Evolutionary conservation across 2,797 vertebrate genomes (phyloP).

Genomic region (Babyrousa celebensis): DNA sequence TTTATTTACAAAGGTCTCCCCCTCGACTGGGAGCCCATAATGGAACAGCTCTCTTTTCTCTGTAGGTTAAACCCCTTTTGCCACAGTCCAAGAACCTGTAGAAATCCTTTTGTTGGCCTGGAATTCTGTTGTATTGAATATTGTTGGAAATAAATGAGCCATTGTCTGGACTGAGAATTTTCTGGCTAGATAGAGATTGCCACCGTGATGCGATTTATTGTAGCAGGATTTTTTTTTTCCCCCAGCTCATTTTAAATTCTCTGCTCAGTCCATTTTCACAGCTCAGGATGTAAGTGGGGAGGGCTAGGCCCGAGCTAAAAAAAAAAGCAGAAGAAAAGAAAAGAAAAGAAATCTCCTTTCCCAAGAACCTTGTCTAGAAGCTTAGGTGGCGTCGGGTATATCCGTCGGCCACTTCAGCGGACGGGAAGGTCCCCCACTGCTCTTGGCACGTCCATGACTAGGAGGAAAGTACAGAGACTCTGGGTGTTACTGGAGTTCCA

Average conservation of each 20-base stretch:
- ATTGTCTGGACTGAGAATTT: constrained; percentile 82
- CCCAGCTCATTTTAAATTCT: constrained; percentile 66
- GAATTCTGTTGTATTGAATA: constrained; percentile 73
- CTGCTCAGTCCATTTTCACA: constrained; percentile 70
- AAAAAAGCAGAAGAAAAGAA: neutral
- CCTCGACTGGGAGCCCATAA: constrained; percentile 40
- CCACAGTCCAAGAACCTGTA: constrained; percentile 71
- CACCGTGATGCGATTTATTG: constrained; percentile 71
- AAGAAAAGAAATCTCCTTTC: neutral
- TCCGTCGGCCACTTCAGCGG: neutral
- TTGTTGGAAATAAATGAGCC: constrained; percentile 78
- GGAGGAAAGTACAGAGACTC: neutral
- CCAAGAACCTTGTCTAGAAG: neutral
- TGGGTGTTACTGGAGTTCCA: neutral
- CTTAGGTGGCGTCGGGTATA: neutral
- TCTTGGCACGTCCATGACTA: neutral
- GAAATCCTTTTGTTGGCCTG: constrained; percentile 75
- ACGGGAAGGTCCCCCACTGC: neutral
- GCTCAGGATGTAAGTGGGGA: constrained; percentile 36
- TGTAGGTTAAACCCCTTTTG: constrained; percentile 79
- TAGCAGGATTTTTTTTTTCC: neutral
- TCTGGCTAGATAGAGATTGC: constrained; percentile 79
- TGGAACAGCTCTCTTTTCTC: constrained; percentile 54
- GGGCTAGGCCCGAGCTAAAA: neutral
- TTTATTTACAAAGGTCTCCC: constrained; percentile 73